phyloP scores from a whole-genome alignment of 37 sponge, comb jelly and placozoan species.

The Bolinopsis microptera region DNA sequence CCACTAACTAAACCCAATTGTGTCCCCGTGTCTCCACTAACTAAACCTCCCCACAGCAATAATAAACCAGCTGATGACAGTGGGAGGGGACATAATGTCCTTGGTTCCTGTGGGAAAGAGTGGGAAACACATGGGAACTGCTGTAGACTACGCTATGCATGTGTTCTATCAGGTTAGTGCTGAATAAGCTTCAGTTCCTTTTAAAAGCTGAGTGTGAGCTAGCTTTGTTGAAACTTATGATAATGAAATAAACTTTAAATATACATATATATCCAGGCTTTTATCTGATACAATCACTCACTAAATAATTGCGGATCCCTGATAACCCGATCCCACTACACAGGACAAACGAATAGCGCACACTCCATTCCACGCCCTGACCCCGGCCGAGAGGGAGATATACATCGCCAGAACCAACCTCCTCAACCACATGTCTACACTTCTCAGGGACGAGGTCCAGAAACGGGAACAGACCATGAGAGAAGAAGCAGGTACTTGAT shows the following conservation, averaged over 20 bases:
- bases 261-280: too few species aligned
- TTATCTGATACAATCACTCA: too few species aligned
- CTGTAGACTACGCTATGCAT: slow-evolving; percentile 75
- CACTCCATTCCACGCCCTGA: slow-evolving; percentile 65
- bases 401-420: slow-evolving; percentile 66
- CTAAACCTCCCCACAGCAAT: neutral
- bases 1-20: too few species aligned
- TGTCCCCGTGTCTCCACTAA: neutral
- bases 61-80: slow-evolving; percentile 67
- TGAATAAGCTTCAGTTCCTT: too few species aligned
- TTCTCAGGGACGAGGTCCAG: slow-evolving; percentile 60
- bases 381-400: slow-evolving; percentile 62
- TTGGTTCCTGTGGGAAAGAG: slow-evolving; percentile 67
- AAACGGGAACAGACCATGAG: neutral
- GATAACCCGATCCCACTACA: too few species aligned
- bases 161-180: slow-evolving; percentile 72
- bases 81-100: slow-evolving; percentile 69
- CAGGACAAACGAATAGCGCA: slow-evolving; percentile 68
- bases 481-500: neutral
- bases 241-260: too few species aligned
- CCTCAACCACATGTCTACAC: slow-evolving; percentile 50
- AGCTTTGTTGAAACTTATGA: too few species aligned
- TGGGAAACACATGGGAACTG: slow-evolving; percentile 67
- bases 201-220: too few species aligned
- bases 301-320: too few species aligned